A percentile compares a stretch with the other conserved stretches of the same genome.
phyloP scores from a whole-genome alignment of 2,888 invertebrate species.

The Dicranocentrus wangi region DNA sequence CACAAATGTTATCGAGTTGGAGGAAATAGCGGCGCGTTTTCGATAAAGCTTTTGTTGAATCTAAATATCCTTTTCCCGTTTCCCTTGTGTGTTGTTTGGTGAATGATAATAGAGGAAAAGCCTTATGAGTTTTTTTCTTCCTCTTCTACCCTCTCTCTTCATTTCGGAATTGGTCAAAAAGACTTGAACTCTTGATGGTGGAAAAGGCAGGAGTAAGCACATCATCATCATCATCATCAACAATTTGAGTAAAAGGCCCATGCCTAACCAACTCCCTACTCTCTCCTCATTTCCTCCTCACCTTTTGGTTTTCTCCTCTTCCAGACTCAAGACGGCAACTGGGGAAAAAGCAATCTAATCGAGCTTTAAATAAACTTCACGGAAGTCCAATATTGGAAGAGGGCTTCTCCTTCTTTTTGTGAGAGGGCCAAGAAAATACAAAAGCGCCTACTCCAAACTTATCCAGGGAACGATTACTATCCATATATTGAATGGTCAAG shows the following conservation, averaged over 20 bases:
- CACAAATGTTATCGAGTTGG: constrained; percentile 60
- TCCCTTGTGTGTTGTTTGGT: constrained; percentile 58
- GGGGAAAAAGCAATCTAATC: constrained; percentile 55
- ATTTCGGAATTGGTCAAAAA: constrained; percentile 38
- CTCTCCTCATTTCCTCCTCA: no score
- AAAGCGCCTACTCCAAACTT: no score
- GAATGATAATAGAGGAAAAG: constrained; percentile 53
- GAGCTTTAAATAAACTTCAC: constrained; percentile 62
- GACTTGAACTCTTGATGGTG: not conserved
- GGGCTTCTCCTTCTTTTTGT: constrained; percentile 34
- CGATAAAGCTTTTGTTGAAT: constrained; percentile 63
- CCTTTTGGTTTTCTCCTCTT: no score
- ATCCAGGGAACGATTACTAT: no score
- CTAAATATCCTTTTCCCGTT: constrained; percentile 64
- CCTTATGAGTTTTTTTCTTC: not conserved
- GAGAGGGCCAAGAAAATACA: no score
- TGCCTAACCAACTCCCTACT: no score
- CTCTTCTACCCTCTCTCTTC: constrained; percentile 8
- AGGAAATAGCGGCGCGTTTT: constrained; percentile 59
- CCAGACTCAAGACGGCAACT: not conserved
- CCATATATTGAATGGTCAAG: constrained; percentile 54
- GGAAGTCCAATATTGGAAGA: constrained; percentile 58
- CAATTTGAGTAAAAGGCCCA: constrained; percentile 24
- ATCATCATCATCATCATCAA: constrained; percentile 39
- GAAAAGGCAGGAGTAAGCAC: constrained; percentile 12